Percentiles rank a stretch among this genome's conserved stretches.
Conservation (phyloP, 2,113 vertebrate species). For the Caretta caretta region DNA sequence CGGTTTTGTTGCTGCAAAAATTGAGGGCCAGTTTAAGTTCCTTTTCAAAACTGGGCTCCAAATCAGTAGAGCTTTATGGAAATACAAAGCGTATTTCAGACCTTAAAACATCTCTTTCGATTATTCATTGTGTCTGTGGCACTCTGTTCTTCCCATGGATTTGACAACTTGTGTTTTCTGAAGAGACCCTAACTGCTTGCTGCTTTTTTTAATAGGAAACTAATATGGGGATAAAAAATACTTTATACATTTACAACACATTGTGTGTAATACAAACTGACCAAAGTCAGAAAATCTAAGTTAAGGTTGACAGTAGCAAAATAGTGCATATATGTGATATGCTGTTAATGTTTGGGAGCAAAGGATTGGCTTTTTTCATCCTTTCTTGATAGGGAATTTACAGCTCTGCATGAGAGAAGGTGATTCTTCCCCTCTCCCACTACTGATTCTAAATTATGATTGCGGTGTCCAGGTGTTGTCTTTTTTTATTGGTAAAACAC, state of each 20-base stretch:
- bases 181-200: background rate
- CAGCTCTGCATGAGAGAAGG: background rate
- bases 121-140: background rate
- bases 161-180: background rate
- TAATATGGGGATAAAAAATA: background rate
- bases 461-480: background rate
- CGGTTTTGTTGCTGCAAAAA: background rate
- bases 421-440: background rate
- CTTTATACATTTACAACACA: background rate
- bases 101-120: background rate
- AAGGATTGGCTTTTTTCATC: background rate
- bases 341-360: background rate
- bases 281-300: background rate
- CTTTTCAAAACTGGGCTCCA: background rate
- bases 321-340: fast-evolving
- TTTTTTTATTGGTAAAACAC: background rate
- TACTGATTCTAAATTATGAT: background rate
- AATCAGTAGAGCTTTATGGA: background rate
- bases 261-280: background rate
- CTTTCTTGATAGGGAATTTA: background rate
- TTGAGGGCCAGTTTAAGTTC: background rate
- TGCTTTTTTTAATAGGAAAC: background rate
- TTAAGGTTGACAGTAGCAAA: background rate
- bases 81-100: background rate
- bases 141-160: background rate